A percentile compares a stretch with the other conserved stretches of the same genome.
phyloP scores from a whole-genome alignment of 2,888 invertebrate genomes.

The Drosophila testacea region DNA sequence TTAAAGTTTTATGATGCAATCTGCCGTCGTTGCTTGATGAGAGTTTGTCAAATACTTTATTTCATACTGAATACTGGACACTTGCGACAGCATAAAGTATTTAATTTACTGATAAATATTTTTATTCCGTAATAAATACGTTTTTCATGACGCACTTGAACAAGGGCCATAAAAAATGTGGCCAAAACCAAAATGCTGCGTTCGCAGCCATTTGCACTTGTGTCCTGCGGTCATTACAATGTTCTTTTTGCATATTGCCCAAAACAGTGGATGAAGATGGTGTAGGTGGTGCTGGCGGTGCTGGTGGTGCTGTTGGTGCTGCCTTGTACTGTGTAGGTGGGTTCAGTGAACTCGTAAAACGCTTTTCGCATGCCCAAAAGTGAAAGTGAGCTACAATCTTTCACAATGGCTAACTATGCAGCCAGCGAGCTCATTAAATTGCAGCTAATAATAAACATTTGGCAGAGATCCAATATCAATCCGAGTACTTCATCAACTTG shows the following conservation, averaged over 20 bases:
- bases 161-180: slow-evolving; percentile 65
- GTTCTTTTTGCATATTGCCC: slow-evolving; percentile 66
- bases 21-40: slow-evolving; percentile 37
- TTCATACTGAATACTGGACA: slow-evolving; percentile 15
- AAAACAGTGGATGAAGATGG: slow-evolving; percentile 11
- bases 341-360: slow-evolving; percentile 75
- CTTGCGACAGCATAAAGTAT: slow-evolving; percentile 50
- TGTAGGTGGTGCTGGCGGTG: slow-evolving; percentile 5
- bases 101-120: slow-evolving; percentile 82
- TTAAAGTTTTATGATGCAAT: slow-evolving; percentile 66
- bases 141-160: slow-evolving; percentile 72
- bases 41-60: slow-evolving; percentile 48
- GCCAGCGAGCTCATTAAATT: slow-evolving; percentile 58
- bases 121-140: slow-evolving; percentile 74
- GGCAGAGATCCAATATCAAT: slow-evolving; percentile 37
- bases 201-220: slow-evolving; percentile 62
- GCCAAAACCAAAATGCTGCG: slow-evolving; percentile 43
- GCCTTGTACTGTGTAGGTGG: slow-evolving; percentile 2
- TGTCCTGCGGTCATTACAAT: slow-evolving; percentile 78
- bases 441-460: slow-evolving; percentile 67
- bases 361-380: slow-evolving; percentile 50
- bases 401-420: slow-evolving; percentile 60
- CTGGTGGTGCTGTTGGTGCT: not conserved
- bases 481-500: slow-evolving; percentile 22
- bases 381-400: slow-evolving; percentile 57